Percentiles rank a stretch among this genome's conserved stretches.
These are phyloP conservation scores for Zootoca vivipara DNA, from an alignment of 2,113 vertebrate species.

Conservation along the genomic window DNA sequence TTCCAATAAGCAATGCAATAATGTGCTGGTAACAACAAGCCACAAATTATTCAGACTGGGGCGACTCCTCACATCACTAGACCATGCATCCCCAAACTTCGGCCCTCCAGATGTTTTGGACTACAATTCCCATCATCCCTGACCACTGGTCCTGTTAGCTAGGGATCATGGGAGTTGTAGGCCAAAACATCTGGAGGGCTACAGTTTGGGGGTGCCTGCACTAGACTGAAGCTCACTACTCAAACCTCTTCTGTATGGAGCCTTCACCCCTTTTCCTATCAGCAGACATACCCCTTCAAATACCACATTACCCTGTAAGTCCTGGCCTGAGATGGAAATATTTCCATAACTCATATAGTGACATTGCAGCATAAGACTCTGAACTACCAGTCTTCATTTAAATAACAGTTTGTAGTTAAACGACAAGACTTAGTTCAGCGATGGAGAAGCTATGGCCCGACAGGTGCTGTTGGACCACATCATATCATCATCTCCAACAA, in stretches of 20 bases:
- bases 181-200: no score
- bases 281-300: not conserved
- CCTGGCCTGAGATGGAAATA: not conserved
- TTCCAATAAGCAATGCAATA: no score
- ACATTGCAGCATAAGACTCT: not conserved
- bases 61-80: no score
- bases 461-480: not conserved
- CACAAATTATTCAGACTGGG: no score
- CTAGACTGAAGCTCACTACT: not conserved
- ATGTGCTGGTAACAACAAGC: no score
- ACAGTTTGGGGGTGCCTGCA: no score
- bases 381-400: not conserved
- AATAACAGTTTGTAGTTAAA: no score
- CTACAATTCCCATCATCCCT: no score
- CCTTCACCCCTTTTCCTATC: not conserved
- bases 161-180: no score
- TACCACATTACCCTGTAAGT: not conserved
- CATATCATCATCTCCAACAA: not conserved
- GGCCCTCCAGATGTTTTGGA: no score
- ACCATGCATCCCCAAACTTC: no score
- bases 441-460: not conserved
- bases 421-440: not conserved
- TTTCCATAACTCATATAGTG: not conserved
- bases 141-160: no score
- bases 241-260: not conserved